Percentiles rank a stretch among this genome's conserved stretches.
Conservation (phyloP, 2,888 invertebrate species). For the Mellilla xanthometata region DNA sequence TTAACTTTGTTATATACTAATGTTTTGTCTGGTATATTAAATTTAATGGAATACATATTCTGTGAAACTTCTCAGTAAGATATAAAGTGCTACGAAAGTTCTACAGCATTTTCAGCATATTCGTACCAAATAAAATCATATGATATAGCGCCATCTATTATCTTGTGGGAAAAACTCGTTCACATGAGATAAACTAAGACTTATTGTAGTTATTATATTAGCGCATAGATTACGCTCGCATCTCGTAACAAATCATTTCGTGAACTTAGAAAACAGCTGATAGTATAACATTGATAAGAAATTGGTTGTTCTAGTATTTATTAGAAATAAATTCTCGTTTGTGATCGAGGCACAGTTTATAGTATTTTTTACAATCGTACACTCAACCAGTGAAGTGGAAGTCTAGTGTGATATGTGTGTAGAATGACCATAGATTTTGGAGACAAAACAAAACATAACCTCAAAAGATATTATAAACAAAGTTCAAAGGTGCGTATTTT, state of each 20-base stretch:
- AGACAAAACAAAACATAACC: slow-evolving; percentile 37
- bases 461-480: slow-evolving; percentile 36
- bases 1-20: too few relatives aligned
- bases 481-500: slow-evolving; percentile 31
- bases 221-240: slow-evolving; percentile 18
- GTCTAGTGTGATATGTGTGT: slow-evolving; percentile 4
- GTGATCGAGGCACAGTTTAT: slow-evolving; percentile 4
- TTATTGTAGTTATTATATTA: slow-evolving; percentile 9
- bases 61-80: not conserved
- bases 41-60: too few relatives aligned
- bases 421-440: slow-evolving; percentile 16
- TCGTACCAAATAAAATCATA: not conserved
- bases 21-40: too few relatives aligned
- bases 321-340: slow-evolving; percentile 15
- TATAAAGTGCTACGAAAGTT: not conserved
- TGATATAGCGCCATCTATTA: slow-evolving; percentile 28
- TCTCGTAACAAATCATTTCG: too few relatives aligned
- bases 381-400: slow-evolving; percentile 20
- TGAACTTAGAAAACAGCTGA: slow-evolving; percentile 6
- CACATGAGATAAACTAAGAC: slow-evolving; percentile 1
- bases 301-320: slow-evolving; percentile 2
- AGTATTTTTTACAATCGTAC: slow-evolving; percentile 7
- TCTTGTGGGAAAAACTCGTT: slow-evolving; percentile 2
- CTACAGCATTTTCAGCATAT: not conserved
- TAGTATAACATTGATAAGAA: slow-evolving; percentile 25